A percentile compares a stretch with the other conserved stretches of the same genome.
phyloP scores from a whole-genome alignment of 2,113 vertebrate genomes.

The Bufo bufo region DNA sequence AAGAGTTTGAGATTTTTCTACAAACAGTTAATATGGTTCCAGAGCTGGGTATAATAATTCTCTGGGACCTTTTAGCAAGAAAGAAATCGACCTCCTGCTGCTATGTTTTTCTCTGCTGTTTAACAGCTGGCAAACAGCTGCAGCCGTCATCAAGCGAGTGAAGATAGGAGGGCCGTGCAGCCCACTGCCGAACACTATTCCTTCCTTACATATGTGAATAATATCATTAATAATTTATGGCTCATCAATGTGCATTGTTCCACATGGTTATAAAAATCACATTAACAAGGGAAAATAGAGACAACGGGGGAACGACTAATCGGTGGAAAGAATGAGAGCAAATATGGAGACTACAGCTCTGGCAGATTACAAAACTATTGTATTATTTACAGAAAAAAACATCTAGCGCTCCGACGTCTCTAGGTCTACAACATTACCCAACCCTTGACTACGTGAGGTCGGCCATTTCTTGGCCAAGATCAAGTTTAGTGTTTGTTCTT shows the following conservation, averaged over 20 bases:
- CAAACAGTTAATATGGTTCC: slow-evolving; percentile 23
- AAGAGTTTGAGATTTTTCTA: not conserved
- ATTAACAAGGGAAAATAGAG: slow-evolving; percentile 29
- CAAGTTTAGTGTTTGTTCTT: not conserved
- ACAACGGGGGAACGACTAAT: not conserved
- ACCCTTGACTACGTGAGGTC: not conserved
- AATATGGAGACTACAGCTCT: not conserved
- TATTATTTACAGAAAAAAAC: not conserved
- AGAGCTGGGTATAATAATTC: slow-evolving; percentile 28
- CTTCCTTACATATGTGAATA: slow-evolving; percentile 31
- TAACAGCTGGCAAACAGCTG: slow-evolving; percentile 53
- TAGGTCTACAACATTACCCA: not conserved
- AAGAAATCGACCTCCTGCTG: slow-evolving; percentile 44
- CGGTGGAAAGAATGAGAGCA: not conserved
- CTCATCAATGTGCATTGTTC: slow-evolving; percentile 33
- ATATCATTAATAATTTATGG: slow-evolving; percentile 26
- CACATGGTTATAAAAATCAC: slow-evolving; percentile 26
- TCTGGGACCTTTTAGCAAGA: slow-evolving; percentile 20
- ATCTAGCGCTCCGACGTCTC: not conserved
- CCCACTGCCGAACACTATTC: slow-evolving; percentile 13
- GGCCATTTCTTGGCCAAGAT: not conserved
- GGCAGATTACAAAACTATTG: not conserved
- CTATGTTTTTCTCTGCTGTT: slow-evolving; percentile 25
- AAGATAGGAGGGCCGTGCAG: not conserved
- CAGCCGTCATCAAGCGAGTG: slow-evolving; percentile 20